These are phyloP conservation scores for Dendrolimus kikuchii DNA, from an alignment of 1,140 invertebrate genomes.

Conservation along the genomic window DNA sequence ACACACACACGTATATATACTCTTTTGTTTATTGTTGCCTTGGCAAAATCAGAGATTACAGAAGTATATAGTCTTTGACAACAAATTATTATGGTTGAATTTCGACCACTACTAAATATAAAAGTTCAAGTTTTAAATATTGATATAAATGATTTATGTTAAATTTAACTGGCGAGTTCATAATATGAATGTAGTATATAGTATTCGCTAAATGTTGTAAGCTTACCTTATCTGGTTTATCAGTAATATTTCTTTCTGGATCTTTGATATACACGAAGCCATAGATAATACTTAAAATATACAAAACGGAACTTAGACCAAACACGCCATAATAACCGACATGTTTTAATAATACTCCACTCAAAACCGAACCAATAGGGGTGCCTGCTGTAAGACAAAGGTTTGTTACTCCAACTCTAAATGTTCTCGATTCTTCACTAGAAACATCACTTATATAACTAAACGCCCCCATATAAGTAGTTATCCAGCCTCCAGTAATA, in stretches of 20 bases:
- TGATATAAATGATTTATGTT: no score
- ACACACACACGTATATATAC: no score
- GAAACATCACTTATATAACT: conserved; percentile 75
- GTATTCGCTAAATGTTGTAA: neutral
- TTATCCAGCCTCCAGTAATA: conserved; percentile 73
- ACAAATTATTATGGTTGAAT: no score
- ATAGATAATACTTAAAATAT: conserved; percentile 81
- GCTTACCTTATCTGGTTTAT: conserved; percentile 31
- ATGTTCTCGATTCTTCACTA: conserved; percentile 73
- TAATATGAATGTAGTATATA: no score
- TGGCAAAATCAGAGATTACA: no score
- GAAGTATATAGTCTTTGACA: no score
- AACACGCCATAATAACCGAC: conserved; percentile 88
- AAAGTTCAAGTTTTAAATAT: no score
- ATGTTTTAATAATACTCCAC: conserved; percentile 77
- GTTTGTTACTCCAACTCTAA: conserved; percentile 73
- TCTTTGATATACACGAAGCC: conserved; percentile 78
- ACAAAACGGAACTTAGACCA: conserved; percentile 78
- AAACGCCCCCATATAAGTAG: conserved; percentile 73
- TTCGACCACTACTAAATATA: no score
- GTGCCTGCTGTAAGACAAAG: conserved; percentile 70
- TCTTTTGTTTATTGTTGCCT: no score
- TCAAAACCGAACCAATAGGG: conserved; percentile 83
- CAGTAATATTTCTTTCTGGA: conserved; percentile 39
- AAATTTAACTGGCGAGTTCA: no score